These are phyloP conservation scores for Osmerus eperlanus DNA, from an alignment of 2,113 vertebrate species.

Conservation along the genomic window DNA sequence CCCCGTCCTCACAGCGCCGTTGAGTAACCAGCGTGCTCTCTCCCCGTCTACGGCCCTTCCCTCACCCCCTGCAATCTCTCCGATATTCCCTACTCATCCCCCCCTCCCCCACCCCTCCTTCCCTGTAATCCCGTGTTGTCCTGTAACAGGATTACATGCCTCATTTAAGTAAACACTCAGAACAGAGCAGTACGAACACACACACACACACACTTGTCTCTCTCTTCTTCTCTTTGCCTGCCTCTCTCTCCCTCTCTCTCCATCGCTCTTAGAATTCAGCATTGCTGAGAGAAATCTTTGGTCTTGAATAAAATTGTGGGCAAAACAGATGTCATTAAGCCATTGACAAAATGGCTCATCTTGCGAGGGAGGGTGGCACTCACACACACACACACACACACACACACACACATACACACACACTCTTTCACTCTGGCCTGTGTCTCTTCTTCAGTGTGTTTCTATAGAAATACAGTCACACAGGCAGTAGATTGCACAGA, in stretches of 20 bases:
- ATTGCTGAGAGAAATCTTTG: no score
- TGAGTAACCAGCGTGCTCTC: no score
- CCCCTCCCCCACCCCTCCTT: not conserved
- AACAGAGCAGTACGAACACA: not conserved
- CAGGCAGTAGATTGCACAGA: slow-evolving; percentile 30
- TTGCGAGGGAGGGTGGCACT: not conserved
- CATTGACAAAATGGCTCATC: slow-evolving; percentile 5
- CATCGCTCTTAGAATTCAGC: not conserved
- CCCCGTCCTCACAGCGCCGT: no score
- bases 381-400: slow-evolving; percentile 1
- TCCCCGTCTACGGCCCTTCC: not conserved
- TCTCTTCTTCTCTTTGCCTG: not conserved
- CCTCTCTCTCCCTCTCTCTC: not conserved
- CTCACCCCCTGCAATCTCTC: not conserved
- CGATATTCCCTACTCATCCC: not conserved
- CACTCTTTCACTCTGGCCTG: slow-evolving; percentile 1
- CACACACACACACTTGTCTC: not conserved
- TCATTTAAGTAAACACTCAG: slow-evolving; percentile 13
- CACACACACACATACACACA: not conserved
- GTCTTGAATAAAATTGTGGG: not conserved
- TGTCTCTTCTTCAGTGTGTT: slow-evolving; percentile 25
- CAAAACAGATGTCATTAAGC: slow-evolving; percentile 17
- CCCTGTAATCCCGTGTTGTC: slow-evolving; percentile 9
- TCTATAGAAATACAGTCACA: slow-evolving; percentile 27
- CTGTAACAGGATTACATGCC: slow-evolving; percentile 20